Conservation (phyloP, 2,888 invertebrate genomes). For the Nephrocerus scutellatus region DNA sequence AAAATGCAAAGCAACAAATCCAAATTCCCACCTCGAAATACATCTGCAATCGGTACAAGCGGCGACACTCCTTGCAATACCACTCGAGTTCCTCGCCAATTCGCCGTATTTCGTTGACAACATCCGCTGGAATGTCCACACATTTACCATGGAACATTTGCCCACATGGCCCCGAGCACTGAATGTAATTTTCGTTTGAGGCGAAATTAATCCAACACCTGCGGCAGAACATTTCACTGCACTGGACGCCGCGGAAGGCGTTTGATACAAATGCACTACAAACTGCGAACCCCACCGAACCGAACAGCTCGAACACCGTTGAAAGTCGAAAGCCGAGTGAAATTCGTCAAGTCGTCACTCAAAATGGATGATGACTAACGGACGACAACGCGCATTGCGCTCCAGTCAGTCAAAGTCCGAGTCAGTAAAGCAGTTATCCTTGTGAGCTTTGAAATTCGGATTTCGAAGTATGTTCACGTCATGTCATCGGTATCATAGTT, state of each 20-base stretch:
- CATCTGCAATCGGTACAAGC: constrained; percentile 42
- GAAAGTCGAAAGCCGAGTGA: not conserved
- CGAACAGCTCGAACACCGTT: constrained; percentile 26
- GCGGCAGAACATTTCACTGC: constrained; percentile 40
- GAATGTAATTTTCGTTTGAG: constrained; percentile 29
- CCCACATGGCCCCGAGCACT: constrained; percentile 41
- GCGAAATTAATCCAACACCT: constrained; percentile 46
- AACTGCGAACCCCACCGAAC: constrained; percentile 35
- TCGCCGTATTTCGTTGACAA: constrained; percentile 26
- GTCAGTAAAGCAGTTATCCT: too few species aligned
- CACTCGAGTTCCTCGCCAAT: constrained; percentile 34
- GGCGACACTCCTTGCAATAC: constrained; percentile 42
- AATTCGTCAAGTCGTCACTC: not conserved
- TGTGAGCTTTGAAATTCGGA: too few species aligned
- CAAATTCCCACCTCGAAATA: constrained; percentile 41
- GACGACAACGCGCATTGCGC: not conserved
- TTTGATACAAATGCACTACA: constrained; percentile 20
- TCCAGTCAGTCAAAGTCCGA: too few species aligned
- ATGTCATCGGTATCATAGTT: too few species aligned
- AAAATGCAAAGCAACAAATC: too few species aligned
- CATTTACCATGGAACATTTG: constrained; percentile 39
- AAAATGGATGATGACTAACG: constrained; percentile 16
- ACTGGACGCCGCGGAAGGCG: too few species aligned
- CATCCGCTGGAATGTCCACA: constrained; percentile 33
- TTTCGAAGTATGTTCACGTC: too few species aligned